phyloP scores from a whole-genome alignment of 2,113 vertebrate genomes.

The Bostrychus sinensis region DNA sequence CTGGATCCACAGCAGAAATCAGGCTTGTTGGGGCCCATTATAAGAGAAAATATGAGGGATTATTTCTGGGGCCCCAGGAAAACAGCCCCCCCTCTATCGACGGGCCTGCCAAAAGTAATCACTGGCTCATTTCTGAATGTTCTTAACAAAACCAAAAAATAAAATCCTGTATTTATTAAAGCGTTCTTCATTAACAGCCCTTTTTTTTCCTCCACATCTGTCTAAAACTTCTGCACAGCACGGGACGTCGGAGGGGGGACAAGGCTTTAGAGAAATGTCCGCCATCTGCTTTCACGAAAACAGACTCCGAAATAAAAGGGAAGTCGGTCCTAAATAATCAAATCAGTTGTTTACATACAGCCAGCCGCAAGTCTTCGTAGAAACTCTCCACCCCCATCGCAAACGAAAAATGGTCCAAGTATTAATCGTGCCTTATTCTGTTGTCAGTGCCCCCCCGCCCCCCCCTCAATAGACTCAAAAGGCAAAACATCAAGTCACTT shows the following conservation, averaged over 20 bases:
- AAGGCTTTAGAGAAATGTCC: not conserved
- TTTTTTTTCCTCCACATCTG: not conserved
- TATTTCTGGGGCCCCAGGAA: too few relatives aligned
- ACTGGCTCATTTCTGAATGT: too few relatives aligned
- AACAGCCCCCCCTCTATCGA: too few relatives aligned
- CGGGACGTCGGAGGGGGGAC: not conserved
- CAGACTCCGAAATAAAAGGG: constrained; percentile 74
- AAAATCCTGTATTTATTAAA: too few relatives aligned
- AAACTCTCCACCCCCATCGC: constrained; percentile 45
- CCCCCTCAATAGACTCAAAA: constrained; percentile 63
- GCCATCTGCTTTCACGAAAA: not conserved
- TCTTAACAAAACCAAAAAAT: too few relatives aligned
- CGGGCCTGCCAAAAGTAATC: too few relatives aligned
- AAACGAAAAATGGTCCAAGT: constrained; percentile 80
- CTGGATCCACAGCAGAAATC: too few relatives aligned
- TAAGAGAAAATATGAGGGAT: too few relatives aligned
- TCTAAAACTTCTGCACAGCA: not conserved
- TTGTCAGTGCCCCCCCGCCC: constrained; percentile 80
- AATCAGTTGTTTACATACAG: constrained; percentile 77
- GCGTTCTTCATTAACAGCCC: not conserved
- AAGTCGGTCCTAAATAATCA: constrained; percentile 65
- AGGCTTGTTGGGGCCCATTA: too few relatives aligned
- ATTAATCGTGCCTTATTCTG: constrained; percentile 99
- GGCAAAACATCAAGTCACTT: constrained; percentile 72
- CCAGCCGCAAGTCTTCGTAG: constrained; percentile 80